Evolutionary conservation across 2,113 vertebrate genomes (phyloP), one percentile per base, ranked within the genome.

Genomic region (Chloroceryle aenea): DNA sequence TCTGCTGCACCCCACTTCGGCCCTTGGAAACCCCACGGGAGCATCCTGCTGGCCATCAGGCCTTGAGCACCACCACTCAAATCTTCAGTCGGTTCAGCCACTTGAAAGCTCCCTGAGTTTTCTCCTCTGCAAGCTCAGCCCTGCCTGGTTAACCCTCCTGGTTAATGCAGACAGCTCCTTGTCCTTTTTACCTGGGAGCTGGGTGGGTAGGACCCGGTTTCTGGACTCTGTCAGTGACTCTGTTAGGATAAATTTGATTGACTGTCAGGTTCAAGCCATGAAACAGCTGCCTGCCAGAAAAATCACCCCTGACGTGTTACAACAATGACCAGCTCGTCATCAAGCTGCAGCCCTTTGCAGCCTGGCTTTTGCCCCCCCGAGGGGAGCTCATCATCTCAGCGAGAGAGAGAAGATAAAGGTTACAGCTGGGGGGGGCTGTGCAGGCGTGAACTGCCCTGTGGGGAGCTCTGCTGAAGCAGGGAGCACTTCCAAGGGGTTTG

Each of bases 21-120:
- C 29, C 36, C 45, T 45, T 20, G 27, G 26, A 67, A 43, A 29
- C 32, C 23, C 22, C 22, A 10, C 55, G 47, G 6, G 1, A 64
- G 12, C 1, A 0, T 23, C 22, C 23, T 26, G 8, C 34, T 68
- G 32, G 27, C 43, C 0, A 0, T 77, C 27, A 2, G 0, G 1
- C 29, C 82, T 55, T 3, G 7, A 43, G 36, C 26, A 29, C 45
- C 55, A 2, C 20, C 15, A 17, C 23, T 4, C 4, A 6, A 32
- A 3, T 14, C 30, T 43, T 58, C 45, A 4, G 69, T 52, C 9
- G 10, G 7, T 5, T 78, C 29, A 77, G 69, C 40, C 26, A 0
- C 38, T 17, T 56, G 45, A 38, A 73, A 73, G 29, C 14, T 89
- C 26, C 11, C 7, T 0, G 7, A 68, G 36, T 8, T 52, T 85